Percentiles rank a stretch among this genome's conserved stretches.
Conservation (phyloP, 2,113 vertebrate genomes). For the Peromyscus leucopus region DNA sequence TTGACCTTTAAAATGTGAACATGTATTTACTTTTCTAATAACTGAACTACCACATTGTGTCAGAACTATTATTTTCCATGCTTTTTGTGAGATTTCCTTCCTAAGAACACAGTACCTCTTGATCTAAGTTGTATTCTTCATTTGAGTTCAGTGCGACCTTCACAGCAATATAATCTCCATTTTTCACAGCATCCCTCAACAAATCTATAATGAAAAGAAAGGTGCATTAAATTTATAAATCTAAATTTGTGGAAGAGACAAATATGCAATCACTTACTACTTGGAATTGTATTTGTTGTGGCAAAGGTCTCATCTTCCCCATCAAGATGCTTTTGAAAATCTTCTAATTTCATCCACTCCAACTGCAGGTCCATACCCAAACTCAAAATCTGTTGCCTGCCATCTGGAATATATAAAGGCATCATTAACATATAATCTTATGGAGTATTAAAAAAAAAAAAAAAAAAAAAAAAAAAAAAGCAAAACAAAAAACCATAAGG, state of each 20-base stretch:
- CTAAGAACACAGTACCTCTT: neutral
- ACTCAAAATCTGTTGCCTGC: constrained; percentile 89
- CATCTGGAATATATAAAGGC: constrained; percentile 75
- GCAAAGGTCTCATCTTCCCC: constrained; percentile 93
- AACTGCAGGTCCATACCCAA: constrained; percentile 97
- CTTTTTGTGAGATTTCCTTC: neutral
- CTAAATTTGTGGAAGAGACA: neutral
- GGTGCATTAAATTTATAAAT: constrained; percentile 20
- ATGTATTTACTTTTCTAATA: neutral
- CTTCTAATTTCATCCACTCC: constrained; percentile 97
- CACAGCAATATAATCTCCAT: constrained; percentile 95
- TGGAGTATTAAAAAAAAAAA: neutral
- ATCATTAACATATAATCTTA: neutral
- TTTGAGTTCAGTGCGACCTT: constrained; percentile 96
- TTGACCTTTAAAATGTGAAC: neutral
- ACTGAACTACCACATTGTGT: neutral
- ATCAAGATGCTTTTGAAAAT: constrained; percentile 97
- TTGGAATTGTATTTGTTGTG: constrained; percentile 88
- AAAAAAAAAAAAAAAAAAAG: neutral
- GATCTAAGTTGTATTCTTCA: constrained; percentile 95
- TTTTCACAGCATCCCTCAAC: constrained; percentile 97
- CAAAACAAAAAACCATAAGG: neutral
- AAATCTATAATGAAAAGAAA: constrained; percentile 88
- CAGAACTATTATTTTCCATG: neutral
- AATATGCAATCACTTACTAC: constrained; percentile 88